A percentile compares a stretch with the other conserved stretches of the same genome.
These are phyloP conservation scores for Alcedo quadribrachys DNA, from an alignment of 2,797 vertebrate genomes.

Conservation along the genomic window DNA sequence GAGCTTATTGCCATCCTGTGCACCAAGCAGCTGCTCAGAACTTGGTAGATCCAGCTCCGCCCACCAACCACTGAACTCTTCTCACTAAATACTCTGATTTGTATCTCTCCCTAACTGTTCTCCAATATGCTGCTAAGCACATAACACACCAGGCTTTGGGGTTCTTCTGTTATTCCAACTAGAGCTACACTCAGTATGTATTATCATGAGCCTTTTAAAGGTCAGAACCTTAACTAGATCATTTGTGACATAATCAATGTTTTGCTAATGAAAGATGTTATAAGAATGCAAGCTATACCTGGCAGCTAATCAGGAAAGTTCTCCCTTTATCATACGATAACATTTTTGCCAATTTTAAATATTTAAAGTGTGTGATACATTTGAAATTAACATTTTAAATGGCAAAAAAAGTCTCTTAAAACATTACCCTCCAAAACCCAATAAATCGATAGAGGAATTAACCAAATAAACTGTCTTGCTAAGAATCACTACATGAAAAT, in stretches of 20 bases:
- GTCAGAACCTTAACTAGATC: not conserved
- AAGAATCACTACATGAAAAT: not conserved
- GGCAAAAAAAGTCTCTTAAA: not conserved
- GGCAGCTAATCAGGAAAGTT: not conserved
- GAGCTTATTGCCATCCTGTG: not conserved
- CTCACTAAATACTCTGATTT: not conserved
- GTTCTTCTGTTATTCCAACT: not conserved
- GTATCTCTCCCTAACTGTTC: not conserved
- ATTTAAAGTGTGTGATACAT: not conserved
- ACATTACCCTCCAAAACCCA: not conserved
- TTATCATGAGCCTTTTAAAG: not conserved
- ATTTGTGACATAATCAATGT: not conserved
- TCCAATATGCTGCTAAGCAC: not conserved
- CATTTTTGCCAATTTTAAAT: not conserved
- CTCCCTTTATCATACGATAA: not conserved
- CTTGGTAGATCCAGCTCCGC: not conserved
- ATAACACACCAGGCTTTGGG: not conserved
- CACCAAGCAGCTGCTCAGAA: not conserved
- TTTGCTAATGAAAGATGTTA: not conserved
- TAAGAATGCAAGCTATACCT: not conserved
- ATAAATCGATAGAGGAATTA: not conserved
- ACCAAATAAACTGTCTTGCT: not conserved
- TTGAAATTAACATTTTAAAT: not conserved
- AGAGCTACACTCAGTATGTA: not conserved
- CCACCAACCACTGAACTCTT: not conserved